phyloP scores from a whole-genome alignment of 2,888 invertebrate genomes.

The Isoperla grammatica region DNA sequence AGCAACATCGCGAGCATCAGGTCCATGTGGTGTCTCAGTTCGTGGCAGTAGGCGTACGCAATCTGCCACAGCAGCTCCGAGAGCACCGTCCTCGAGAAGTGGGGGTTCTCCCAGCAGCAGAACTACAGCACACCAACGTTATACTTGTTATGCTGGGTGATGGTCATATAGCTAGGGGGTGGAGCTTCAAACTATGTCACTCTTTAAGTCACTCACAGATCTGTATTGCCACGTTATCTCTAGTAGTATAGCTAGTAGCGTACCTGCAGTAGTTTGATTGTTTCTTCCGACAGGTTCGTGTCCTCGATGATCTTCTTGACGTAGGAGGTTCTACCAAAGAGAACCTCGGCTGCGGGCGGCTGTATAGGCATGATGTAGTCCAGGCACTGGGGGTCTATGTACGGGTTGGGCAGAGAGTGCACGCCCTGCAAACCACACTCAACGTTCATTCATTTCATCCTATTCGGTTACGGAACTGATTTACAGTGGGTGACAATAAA shows the following conservation, averaged over 20 bases:
- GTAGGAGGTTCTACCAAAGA: constrained; percentile 69
- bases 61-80: constrained; percentile 89
- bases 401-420: constrained; percentile 64
- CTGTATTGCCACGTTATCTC: too few species aligned
- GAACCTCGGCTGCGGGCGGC: constrained; percentile 69
- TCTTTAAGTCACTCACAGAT: too few species aligned
- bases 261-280: constrained; percentile 63
- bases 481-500: too few species aligned
- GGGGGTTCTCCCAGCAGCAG: constrained; percentile 95
- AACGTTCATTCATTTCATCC: too few species aligned
- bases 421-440: constrained; percentile 45
- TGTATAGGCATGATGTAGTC: constrained; percentile 63
- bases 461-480: too few species aligned
- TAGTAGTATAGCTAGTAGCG: too few species aligned
- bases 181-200: too few species aligned
- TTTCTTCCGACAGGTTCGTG: constrained; percentile 86
- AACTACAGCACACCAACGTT: constrained; percentile 64
- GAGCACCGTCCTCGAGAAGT: constrained; percentile 82
- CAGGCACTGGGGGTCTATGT: constrained; percentile 58
- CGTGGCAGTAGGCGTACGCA: constrained; percentile 88
- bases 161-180: too few species aligned
- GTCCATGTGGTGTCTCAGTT: constrained; percentile 88
- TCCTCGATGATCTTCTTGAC: constrained; percentile 95
- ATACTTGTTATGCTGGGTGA: too few species aligned
- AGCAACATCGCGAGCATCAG: constrained; percentile 78